Evolutionary conservation across 2,888 invertebrate species (phyloP).

Genomic region (Ochropleura plecta): DNA sequence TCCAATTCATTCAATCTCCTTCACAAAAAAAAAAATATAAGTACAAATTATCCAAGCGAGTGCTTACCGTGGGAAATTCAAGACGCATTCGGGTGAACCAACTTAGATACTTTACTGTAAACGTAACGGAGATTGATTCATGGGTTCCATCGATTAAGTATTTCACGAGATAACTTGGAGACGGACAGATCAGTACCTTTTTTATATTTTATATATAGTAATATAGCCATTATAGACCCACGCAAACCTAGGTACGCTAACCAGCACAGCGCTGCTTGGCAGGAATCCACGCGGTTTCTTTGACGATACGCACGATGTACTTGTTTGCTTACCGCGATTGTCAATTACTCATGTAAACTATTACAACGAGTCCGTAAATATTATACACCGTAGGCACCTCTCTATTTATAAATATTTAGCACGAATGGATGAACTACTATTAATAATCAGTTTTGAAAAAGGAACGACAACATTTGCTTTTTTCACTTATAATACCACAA

Average conservation of each 20-base stretch:
- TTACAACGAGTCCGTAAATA: slow-evolving; percentile 51
- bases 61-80: slow-evolving; percentile 47
- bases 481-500: too few species aligned
- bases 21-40: slow-evolving; percentile 37
- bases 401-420: slow-evolving; percentile 13
- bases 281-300: slow-evolving; percentile 56
- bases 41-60: slow-evolving; percentile 22
- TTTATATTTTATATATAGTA: slow-evolving; percentile 15
- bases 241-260: slow-evolving; percentile 20
- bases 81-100: slow-evolving; percentile 32
- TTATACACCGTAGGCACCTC: slow-evolving; percentile 18
- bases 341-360: slow-evolving; percentile 73
- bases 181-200: slow-evolving; percentile 30
- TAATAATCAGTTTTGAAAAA: background rate
- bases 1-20: slow-evolving; percentile 24
- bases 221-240: slow-evolving; percentile 27
- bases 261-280: slow-evolving; percentile 7
- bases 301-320: slow-evolving; percentile 63
- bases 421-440: background rate
- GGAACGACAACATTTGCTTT: too few species aligned
- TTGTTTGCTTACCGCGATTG: slow-evolving; percentile 73
- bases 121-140: slow-evolving; percentile 47
- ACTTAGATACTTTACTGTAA: slow-evolving; percentile 43
- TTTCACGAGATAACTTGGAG: slow-evolving; percentile 40
- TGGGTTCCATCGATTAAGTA: slow-evolving; percentile 30